Evolutionary conservation across 2,888 invertebrate genomes (phyloP), one percentile per base, ranked within the genome.

Genomic region (Anoplius nigerrimus): DNA sequence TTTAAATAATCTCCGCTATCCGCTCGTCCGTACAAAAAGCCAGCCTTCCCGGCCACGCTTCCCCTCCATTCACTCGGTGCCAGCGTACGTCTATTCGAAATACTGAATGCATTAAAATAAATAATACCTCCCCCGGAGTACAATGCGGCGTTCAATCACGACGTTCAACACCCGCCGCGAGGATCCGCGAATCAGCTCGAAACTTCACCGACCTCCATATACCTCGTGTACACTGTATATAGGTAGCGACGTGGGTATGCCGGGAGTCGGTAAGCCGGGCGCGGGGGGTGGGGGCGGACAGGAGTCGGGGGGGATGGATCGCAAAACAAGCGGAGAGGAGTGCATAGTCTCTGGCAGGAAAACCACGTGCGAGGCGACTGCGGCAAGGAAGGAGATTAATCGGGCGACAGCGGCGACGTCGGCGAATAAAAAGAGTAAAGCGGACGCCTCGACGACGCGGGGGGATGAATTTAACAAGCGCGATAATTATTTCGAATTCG

Each of bases 401-500:
- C 1, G 34, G 34, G 11, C 11, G 4, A 18, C 48, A 16, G n/a
- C 48, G 48, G 48, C 6, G 48, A 16, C 6, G 48, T 13, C 1
- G 4, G 16, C 11, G n/a, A 48, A 16, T 11, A 16, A 21, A 22
- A 24, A 34, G 6, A n/a, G 43, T 11, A 34, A 8, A 27, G 43
- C 34, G 6, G 42, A 56, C 34, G 34, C 2, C 11, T 27, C 4
- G 16, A 34, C 15, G 18, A 34, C 20, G 27, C 8, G 59, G 20
- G 13, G 5, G 22, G 3, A 3, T 46, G 46, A 46, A 27, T 27
- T 21, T 60, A 71, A 73, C 54, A 20, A 66, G 42, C 60, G 55
- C n/a, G 48, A 56, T 59, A 51, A 67, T 65, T 67, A 64, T 72
- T 65, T 66, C 63, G 21, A 46, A 63, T 63, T 63, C n/a, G n/a